Evolutionary conservation across 2,888 invertebrate genomes (phyloP).

Genomic region (Ochropleura leucogaster): DNA sequence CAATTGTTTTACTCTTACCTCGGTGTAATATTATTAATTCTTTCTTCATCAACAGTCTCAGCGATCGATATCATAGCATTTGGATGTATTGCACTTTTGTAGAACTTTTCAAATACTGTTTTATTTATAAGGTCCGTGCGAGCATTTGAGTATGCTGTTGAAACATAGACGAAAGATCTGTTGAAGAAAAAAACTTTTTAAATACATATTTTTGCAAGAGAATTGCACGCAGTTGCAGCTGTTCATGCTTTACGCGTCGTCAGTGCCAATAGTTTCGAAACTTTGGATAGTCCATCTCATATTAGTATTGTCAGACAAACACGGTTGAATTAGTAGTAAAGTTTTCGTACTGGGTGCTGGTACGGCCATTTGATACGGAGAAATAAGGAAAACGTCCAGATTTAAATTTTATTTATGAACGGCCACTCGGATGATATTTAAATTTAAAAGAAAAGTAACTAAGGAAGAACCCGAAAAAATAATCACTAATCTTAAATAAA

Average conservation of each 20-base stretch:
- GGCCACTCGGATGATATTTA: not conserved
- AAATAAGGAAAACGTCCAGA: not conserved
- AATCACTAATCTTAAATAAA: not conserved
- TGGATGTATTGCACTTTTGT: constrained; percentile 21
- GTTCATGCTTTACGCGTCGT: not conserved
- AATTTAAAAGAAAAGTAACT: not conserved
- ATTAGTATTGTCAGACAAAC: too few species aligned
- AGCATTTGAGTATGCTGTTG: constrained; percentile 42
- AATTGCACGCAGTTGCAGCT: not conserved
- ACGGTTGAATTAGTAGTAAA: too few species aligned
- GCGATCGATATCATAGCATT: constrained; percentile 27
- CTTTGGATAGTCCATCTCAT: too few species aligned
- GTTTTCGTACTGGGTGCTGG: not conserved
- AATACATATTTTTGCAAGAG: not conserved
- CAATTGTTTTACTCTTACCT: constrained; percentile 3
- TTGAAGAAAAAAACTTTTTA: too few species aligned
- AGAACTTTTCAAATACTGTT: constrained; percentile 27
- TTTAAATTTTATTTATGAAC: not conserved
- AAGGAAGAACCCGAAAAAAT: too few species aligned
- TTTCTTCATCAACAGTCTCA: constrained; percentile 36
- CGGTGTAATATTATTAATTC: constrained; percentile 25
- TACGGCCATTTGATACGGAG: not conserved
- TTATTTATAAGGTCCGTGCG: not conserved
- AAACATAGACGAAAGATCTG: constrained; percentile 44
- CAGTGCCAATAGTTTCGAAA: not conserved